phyloP scores from a whole-genome alignment of 2,888 invertebrate species.

The Amblyjoppa proteus region DNA sequence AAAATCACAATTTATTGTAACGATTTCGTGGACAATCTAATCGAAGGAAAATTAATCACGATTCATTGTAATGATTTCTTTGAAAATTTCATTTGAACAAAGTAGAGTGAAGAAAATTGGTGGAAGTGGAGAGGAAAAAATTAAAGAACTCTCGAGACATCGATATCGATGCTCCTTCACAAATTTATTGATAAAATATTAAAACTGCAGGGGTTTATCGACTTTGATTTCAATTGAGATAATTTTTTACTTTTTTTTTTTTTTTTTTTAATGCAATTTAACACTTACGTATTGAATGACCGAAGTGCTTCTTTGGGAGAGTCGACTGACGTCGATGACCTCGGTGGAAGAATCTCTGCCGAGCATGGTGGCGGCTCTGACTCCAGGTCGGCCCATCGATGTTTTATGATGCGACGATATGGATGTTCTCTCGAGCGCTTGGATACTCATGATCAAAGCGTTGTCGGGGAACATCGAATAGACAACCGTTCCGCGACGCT shows the following conservation, averaged over 20 bases:
- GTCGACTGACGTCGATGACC: conserved; percentile 74
- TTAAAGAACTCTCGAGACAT: background rate
- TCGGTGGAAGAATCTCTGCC: conserved; percentile 74
- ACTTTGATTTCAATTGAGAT: background rate
- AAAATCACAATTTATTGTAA: background rate
- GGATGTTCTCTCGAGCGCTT: conserved; percentile 65
- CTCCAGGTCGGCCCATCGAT: conserved; percentile 64
- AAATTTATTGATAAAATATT: background rate
- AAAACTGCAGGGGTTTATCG: background rate
- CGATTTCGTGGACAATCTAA: background rate
- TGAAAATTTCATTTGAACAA: background rate
- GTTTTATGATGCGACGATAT: conserved; percentile 43
- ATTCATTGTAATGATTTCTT: background rate
- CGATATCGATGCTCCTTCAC: background rate
- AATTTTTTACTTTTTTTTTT: background rate
- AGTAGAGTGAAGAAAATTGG: too few relatives aligned
- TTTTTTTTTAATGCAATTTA: background rate
- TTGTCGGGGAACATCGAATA: conserved; percentile 73
- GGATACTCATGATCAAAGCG: conserved; percentile 72
- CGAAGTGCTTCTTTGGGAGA: conserved; percentile 71
- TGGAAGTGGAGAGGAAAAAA: too few relatives aligned
- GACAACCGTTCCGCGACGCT: conserved; percentile 63
- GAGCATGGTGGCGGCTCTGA: conserved; percentile 75
- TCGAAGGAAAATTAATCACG: background rate
- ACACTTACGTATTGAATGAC: conserved; percentile 76